Evolutionary conservation across 2,797 vertebrate genomes (phyloP).

Genomic region (Anguilla megastoma): DNA sequence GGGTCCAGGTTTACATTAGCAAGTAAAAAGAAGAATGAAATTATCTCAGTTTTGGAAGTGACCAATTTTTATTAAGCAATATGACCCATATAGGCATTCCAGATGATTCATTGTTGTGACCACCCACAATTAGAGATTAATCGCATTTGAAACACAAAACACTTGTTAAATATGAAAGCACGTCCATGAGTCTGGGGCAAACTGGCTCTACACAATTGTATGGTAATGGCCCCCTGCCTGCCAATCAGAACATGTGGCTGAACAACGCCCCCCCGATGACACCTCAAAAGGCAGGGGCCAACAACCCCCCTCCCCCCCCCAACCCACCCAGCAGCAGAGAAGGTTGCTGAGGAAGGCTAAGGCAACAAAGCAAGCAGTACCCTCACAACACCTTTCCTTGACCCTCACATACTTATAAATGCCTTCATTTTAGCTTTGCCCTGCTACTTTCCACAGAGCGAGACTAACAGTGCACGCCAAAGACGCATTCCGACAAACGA

Average conservation of each 20-base stretch:
- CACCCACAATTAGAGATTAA: constrained; percentile 41
- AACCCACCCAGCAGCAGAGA: neutral
- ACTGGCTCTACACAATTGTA: neutral
- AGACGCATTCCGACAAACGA: neutral
- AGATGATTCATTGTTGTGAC: neutral
- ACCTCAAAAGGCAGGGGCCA: neutral
- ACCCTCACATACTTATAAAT: neutral
- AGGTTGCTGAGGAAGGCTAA: neutral
- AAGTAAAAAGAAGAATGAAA: neutral
- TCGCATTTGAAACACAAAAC: constrained; percentile 33
- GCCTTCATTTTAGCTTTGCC: neutral
- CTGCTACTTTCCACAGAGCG: neutral
- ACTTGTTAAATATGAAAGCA: neutral
- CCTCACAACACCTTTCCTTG: neutral
- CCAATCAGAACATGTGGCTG: neutral
- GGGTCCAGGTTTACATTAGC: neutral
- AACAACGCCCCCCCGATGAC: neutral
- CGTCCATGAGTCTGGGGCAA: neutral
- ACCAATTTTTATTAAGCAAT: neutral
- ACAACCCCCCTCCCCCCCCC: neutral
- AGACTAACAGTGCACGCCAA: neutral
- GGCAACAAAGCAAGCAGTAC: neutral
- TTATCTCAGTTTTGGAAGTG: neutral
- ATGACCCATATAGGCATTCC: neutral
- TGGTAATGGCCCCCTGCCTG: neutral